Evolutionary conservation across 2,797 vertebrate species (phyloP).

Genomic region (Spinus pinus): DNA sequence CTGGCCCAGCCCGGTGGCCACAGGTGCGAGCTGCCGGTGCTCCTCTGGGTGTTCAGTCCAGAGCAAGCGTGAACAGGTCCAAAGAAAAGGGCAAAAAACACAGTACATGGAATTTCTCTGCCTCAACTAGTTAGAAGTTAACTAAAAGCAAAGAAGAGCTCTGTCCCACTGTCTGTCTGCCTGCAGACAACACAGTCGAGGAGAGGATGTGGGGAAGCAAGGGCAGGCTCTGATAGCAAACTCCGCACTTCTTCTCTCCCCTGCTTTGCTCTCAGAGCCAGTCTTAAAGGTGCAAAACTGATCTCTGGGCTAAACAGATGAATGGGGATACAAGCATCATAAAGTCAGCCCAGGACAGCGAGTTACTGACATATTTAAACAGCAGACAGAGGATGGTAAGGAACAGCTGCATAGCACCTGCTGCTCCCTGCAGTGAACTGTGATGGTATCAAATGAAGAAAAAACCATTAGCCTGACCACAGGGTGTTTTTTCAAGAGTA

Average conservation of each 20-base stretch:
- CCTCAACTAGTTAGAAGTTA: neutral
- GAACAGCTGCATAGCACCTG: neutral
- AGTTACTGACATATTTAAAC: neutral
- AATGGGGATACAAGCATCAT: neutral
- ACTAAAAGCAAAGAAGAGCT: neutral
- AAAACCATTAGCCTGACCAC: neutral
- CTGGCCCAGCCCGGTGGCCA: too few species aligned
- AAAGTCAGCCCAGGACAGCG: neutral
- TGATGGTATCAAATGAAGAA: neutral
- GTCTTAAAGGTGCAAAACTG: neutral
- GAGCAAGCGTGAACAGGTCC: neutral
- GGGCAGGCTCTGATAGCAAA: neutral
- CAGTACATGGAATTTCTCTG: neutral
- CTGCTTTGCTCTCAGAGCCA: neutral
- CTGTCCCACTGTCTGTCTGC: neutral
- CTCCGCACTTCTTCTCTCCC: neutral
- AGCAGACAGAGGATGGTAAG: neutral
- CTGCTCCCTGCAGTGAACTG: neutral
- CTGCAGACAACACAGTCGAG: neutral
- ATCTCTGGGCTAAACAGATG: neutral
- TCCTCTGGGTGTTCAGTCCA: neutral
- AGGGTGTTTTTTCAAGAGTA: neutral
- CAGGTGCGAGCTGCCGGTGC: accelerated
- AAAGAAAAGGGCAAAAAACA: neutral
- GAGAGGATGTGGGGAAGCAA: neutral